Percentiles rank a stretch among this genome's conserved stretches.
phyloP scores from a whole-genome alignment of 2,888 invertebrate genomes.

The Maniola hyperantus region DNA sequence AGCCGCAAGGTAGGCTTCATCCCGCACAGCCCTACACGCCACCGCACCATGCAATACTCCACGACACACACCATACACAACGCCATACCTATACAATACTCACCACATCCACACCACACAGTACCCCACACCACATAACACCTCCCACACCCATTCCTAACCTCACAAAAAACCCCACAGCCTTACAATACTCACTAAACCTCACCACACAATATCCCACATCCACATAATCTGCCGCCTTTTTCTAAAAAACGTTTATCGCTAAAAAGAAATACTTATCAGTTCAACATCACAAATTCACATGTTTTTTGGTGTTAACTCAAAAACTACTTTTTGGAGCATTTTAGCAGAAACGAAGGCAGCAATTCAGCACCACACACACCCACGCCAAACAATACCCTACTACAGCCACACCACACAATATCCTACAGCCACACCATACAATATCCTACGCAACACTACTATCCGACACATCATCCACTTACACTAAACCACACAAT shows the following conservation, averaged over 20 bases:
- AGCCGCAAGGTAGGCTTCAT: constrained; percentile 84
- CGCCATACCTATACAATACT: constrained; percentile 63
- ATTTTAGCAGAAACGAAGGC: no score
- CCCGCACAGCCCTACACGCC: constrained; percentile 64
- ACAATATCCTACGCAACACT: background rate
- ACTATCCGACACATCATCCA: background rate
- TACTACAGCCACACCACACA: background rate
- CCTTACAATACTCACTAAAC: no score
- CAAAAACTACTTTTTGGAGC: no score
- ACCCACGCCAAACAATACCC: constrained; percentile 10
- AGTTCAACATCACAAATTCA: no score
- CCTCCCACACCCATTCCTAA: no score
- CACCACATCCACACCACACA: background rate
- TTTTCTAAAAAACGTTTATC: no score
- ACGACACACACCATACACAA: background rate
- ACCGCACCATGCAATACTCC: background rate
- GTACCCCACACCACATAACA: background rate
- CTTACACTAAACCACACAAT: background rate
- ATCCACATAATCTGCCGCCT: background rate
- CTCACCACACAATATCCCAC: background rate
- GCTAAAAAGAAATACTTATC: no score
- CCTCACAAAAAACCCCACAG: no score
- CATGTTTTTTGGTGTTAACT: no score
- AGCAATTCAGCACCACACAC: constrained; percentile 47
- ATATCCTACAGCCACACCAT: background rate